Evolutionary conservation across 2,888 invertebrate species (phyloP), one percentile per base, ranked within the genome.

Genomic region (Caenorhabditis japonica): DNA sequence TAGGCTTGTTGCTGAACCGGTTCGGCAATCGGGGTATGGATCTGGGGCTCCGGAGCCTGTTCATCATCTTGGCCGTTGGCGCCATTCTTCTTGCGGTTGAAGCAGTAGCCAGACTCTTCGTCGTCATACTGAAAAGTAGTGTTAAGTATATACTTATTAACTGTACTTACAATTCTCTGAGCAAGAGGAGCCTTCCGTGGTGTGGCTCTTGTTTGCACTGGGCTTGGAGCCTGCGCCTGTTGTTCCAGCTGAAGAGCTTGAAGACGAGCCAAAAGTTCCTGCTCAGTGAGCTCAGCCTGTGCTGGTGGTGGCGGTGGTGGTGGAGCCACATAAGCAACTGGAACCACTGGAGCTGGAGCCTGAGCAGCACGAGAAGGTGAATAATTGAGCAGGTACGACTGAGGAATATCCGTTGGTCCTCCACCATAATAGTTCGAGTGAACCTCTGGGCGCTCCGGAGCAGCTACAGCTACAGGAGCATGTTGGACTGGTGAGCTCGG

Each of bases 341-440:
- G 52, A 10, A 47, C 5, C 5, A 25, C 12, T 12, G 47, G 39
- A 8, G 36, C 47, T 25, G 61, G 30, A 10, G 43, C 52, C 3
- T 34, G 17, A 5, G 46, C 13, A 34, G 36, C 36, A 49, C 36
- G 44, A 10, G 41, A 33, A 3, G 49, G 33, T n/a, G 60, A 33
- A 27, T 58, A 72, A 47, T 72, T 64, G 53, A 72, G 33, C 21
- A 64, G 21, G 36, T 72, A 72, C n/a, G 72, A 72, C 38, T 60
- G 64, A n/a, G 72, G 72, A 49, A 72, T 59, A 19, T 64, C 72
- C 23, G 59, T 53, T 34, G 72, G 66, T 43, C 72, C 72, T 15
- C 72, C 72, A 5, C 71, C 71, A 43, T 66, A 72, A 10, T 72
- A 72, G 44, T 72, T 66, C 38, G 72, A 72, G 41, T 64, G 62